Evolutionary conservation across 2,797 vertebrate genomes (phyloP), one percentile per base, ranked within the genome.

Genomic region (Syngnathus acus): DNA sequence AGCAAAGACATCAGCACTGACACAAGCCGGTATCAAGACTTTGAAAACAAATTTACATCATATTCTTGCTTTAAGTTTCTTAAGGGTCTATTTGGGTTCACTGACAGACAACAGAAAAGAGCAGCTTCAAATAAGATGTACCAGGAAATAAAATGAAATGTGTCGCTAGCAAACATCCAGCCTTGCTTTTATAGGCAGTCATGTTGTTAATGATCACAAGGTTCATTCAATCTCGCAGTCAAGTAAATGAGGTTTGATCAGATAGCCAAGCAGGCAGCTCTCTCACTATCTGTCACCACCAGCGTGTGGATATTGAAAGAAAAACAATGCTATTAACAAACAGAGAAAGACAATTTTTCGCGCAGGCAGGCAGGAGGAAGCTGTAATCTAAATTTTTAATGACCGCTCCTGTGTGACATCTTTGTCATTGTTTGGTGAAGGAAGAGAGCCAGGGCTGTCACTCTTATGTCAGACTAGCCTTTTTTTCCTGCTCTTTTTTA

Each of bases 341-440:
- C 73, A 73, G 71, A 79, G 78, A 73, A 77, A 85, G 71, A 85
- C 71, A 58, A 68, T 77, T 88, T 61, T 82, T 78, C 21, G 3
- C 65, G 50, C 76, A 77, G 77, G 78, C 66, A 68, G 62, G 73
- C 32, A 37, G 14, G 55, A 38, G 72, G 83, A 47, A 85, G 83
- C 82, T 74, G 77, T 73, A 78, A 78, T 86, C 74, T 88, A 82
- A 88, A 89, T 87, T 83, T 87, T 88, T 89, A 87, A 91, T 89
- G 79, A 48, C 70, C 26, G 16, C 74, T 86, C 74, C 77, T 74
- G 69, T 69, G 60, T 79, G 84, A 82, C 79, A 66, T 73, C 66
- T 74, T 76, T 72, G 69, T 83, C 68, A 72, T 66, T 79, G 79
- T 86, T 82, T 77, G 74, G 69, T 73, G 74, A 71, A 59, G 72